phyloP scores from a whole-genome alignment of 2,888 invertebrate species.

The Acanthosepion pharaonis region DNA sequence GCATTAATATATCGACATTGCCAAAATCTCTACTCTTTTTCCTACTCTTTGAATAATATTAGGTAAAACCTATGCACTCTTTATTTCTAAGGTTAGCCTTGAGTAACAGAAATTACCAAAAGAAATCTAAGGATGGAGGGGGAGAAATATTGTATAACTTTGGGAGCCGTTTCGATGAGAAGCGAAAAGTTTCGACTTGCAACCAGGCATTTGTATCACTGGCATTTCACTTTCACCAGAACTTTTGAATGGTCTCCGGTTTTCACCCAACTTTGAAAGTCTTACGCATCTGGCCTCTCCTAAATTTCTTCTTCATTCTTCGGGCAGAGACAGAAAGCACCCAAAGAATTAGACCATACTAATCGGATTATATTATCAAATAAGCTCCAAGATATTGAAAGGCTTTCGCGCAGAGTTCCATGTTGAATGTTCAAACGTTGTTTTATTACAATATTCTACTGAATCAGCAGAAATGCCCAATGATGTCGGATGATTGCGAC shows the following conservation, averaged over 20 bases:
- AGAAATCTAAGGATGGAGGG: too few species aligned
- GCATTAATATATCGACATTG: too few species aligned
- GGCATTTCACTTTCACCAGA: not conserved
- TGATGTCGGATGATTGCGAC: not conserved
- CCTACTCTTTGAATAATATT: too few species aligned
- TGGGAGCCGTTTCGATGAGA: too few species aligned
- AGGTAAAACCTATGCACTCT: too few species aligned
- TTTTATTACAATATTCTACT: not conserved
- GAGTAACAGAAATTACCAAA: too few species aligned
- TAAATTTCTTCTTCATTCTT: not conserved
- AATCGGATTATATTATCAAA: constrained; percentile 12
- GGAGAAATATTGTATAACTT: too few species aligned
- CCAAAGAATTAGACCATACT: not conserved
- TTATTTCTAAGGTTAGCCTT: too few species aligned
- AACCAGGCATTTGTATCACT: not conserved
- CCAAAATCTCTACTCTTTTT: too few species aligned
- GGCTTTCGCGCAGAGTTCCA: not conserved
- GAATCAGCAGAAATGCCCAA: not conserved
- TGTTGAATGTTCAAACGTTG: not conserved
- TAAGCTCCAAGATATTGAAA: not conserved
- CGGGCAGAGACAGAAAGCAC: not conserved
- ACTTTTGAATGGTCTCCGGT: not conserved
- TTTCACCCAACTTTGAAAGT: not conserved
- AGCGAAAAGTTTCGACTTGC: not conserved
- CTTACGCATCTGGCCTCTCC: not conserved